Percentiles rank a stretch among this genome's conserved stretches.
phyloP scores from a whole-genome alignment of 2,888 invertebrate species.

The Isotomurus palustris region DNA sequence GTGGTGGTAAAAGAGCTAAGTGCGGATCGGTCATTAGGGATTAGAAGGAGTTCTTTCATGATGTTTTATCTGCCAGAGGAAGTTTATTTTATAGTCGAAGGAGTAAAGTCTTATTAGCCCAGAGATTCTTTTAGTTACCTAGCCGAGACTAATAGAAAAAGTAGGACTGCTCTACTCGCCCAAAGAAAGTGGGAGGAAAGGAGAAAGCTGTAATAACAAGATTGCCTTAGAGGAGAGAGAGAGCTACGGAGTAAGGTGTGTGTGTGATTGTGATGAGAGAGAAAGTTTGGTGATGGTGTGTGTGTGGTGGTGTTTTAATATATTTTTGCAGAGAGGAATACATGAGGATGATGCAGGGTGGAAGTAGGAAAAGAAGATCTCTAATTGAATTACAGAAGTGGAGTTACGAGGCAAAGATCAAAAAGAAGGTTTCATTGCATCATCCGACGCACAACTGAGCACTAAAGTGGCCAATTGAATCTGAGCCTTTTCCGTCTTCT shows the following conservation, averaged over 20 bases:
- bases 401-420: slow-evolving; percentile 44
- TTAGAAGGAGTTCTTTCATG: slow-evolving; percentile 19
- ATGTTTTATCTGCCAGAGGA: slow-evolving; percentile 11
- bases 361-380: slow-evolving; percentile 24
- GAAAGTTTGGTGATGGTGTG: slow-evolving; percentile 2
- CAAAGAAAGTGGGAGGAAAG: slow-evolving; percentile 11
- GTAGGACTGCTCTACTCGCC: too few species aligned
- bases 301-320: background rate
- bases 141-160: slow-evolving; percentile 9
- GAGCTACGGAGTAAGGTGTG: background rate
- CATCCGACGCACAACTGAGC: slow-evolving; percentile 42
- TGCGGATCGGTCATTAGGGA: slow-evolving; percentile 41
- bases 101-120: slow-evolving; percentile 15
- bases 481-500: slow-evolving; percentile 20
- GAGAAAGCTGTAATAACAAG: slow-evolving; percentile 4
- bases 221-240: slow-evolving; percentile 1
- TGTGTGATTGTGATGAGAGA: slow-evolving; percentile 2
- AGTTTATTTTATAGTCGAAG: slow-evolving; percentile 20
- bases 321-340: slow-evolving; percentile 3
- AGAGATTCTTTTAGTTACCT: slow-evolving; percentile 17
- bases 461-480: slow-evolving; percentile 45
- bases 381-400: slow-evolving; percentile 46
- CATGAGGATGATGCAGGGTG: slow-evolving; percentile 10
- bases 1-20: slow-evolving; percentile 13
- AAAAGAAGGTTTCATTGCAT: slow-evolving; percentile 46